Evolutionary conservation across 2,797 vertebrate species (phyloP).

Genomic region (Sebastes hopkinsi): DNA sequence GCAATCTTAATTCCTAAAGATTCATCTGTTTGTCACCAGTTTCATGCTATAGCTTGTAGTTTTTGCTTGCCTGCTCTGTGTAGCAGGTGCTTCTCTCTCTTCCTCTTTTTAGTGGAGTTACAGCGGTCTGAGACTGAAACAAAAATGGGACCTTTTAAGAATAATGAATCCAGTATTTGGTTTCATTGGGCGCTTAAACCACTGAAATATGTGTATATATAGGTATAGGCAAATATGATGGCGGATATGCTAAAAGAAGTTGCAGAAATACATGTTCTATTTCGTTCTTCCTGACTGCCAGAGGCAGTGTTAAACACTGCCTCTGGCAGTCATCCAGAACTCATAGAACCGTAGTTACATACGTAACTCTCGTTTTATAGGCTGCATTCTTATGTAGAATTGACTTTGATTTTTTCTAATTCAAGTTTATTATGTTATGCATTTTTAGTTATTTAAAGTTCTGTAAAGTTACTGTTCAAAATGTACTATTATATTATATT

Average conservation of each 20-base stretch:
- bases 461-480: background rate
- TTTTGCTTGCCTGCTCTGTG: background rate
- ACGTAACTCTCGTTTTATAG: too few relatives aligned
- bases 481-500: background rate
- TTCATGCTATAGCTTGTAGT: background rate
- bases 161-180: background rate
- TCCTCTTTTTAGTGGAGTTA: background rate
- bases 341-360: too few relatives aligned
- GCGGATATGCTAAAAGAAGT: background rate
- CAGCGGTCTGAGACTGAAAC: background rate
- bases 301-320: too few relatives aligned
- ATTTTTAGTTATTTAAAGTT: background rate
- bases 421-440: background rate
- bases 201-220: background rate
- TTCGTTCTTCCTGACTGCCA: too few relatives aligned
- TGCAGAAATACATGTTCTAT: background rate
- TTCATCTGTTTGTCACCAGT: background rate
- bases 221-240: background rate
- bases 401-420: rapidly evolving
- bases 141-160: background rate
- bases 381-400: background rate
- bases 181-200: background rate
- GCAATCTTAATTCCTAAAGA: background rate
- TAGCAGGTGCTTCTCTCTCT: slow-evolving; percentile 3
- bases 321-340: too few relatives aligned